Evolutionary conservation across 2,113 vertebrate genomes (phyloP), one percentile per base, ranked within the genome.

Genomic region (Lagopus muta): DNA sequence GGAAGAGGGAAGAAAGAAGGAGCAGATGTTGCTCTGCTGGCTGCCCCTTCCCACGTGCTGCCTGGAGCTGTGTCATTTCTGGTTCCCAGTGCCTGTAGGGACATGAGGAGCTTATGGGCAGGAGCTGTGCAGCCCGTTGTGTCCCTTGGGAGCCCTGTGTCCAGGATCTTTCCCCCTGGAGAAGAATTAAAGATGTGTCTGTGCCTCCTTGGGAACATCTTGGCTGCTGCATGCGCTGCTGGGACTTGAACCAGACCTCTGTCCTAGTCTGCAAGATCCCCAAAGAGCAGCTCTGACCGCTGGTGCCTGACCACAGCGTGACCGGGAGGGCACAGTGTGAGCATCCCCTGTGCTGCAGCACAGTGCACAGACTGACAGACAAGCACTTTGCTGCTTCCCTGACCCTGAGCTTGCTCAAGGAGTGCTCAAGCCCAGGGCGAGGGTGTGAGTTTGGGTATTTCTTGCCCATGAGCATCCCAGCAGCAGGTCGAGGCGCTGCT

Each of bases 191-290:
- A 32, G 38, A 24, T n/a, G 15, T 3, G 1, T 34, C 54, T 24
- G 55, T 47, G 40, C 8, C 40, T 48, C 69, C 48, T 64, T 38
- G 2, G 9, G 32, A 48, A 64, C 6, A 20, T 82, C 43, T 50
- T 78, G 86, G 40, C 71, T 92, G 55, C 40, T 8, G 8, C 50
- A 13, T 34, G 82, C 73, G 34, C 74, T 87, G 5, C 89, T 89
- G 94, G 78, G 67, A 2, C 82, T 79, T 87, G 90, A 89, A 38
- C 54, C 62, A 67, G 91, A 80, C 58, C 87, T 95, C 65, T 92
- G 87, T 73, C 65, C 50, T 42, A 4, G 11, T 38, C 40, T 25
- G 13, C 40, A 36, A 43, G 66, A 27, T 91, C 54, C 77, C 58
- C 50, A 0, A 72, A 65, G 81, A 92, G 80, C 65, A 36, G 52